Evolutionary conservation across 2,113 vertebrate species (phyloP).

Genomic region (Muntiacus muntjak): DNA sequence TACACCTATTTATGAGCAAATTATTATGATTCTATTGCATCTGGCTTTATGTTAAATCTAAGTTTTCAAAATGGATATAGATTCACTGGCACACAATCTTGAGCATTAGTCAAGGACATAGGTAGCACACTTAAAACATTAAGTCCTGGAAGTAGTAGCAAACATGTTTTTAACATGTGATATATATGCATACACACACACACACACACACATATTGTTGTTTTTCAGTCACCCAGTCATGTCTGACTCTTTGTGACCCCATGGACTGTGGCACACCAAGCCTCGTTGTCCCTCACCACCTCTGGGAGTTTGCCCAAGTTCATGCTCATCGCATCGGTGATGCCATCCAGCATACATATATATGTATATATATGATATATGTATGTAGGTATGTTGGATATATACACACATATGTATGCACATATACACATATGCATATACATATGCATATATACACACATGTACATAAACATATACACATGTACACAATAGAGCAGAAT

Average conservation of each 20-base stretch:
- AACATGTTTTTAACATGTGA: neutral
- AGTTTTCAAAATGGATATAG: neutral
- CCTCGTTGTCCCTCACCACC: neutral
- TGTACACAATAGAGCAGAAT: neutral
- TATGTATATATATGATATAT: rapidly evolving
- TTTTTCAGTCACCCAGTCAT: neutral
- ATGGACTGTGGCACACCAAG: neutral
- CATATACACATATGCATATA: rapidly evolving
- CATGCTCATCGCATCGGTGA: neutral
- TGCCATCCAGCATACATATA: neutral
- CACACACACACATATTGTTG: rapidly evolving
- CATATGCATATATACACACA: neutral
- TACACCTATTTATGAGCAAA: neutral
- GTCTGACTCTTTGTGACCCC: neutral
- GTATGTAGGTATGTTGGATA: neutral
- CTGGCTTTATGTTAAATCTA: neutral
- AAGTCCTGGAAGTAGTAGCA: neutral
- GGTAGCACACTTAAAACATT: neutral
- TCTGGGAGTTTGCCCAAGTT: neutral
- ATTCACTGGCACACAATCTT: neutral
- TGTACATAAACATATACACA: neutral
- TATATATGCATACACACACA: neutral
- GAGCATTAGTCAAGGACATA: neutral
- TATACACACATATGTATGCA: rapidly evolving
- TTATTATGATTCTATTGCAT: neutral